phyloP scores from a whole-genome alignment of 2,888 invertebrate genomes.

The Nineta flava region DNA sequence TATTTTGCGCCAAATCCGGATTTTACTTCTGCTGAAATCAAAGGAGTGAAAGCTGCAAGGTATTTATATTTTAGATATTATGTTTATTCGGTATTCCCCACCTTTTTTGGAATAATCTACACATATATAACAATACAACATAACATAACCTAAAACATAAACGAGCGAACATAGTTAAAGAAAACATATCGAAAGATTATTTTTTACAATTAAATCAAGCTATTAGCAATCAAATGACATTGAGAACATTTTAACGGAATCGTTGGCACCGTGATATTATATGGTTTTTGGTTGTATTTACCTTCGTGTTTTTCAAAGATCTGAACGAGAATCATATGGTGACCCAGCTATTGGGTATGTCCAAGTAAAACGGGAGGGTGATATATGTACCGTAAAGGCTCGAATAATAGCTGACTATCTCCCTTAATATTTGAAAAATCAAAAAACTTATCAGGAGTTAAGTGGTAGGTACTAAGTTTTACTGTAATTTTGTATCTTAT shows the following conservation, averaged over 20 bases:
- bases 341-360: slow-evolving; percentile 7
- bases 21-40: no score
- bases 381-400: no score
- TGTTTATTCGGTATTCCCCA: background rate
- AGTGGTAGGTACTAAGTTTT: no score
- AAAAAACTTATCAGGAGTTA: no score
- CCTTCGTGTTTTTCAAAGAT: background rate
- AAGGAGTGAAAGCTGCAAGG: slow-evolving; percentile 2
- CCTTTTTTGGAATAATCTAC: background rate
- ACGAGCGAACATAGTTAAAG: no score
- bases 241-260: background rate
- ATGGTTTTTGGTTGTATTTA: background rate
- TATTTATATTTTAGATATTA: background rate
- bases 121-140: background rate
- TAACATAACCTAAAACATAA: background rate
- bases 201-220: background rate
- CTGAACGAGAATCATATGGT: slow-evolving; percentile 1
- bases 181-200: no score
- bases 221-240: background rate
- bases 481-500: no score
- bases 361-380: slow-evolving; percentile 10
- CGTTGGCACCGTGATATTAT: background rate
- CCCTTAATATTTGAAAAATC: no score
- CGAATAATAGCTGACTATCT: no score
- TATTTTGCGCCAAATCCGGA: background rate